Evolutionary conservation across 2,888 invertebrate species (phyloP), one percentile per base, ranked within the genome.

Genomic region (Hermaeophaga mercurialis): DNA sequence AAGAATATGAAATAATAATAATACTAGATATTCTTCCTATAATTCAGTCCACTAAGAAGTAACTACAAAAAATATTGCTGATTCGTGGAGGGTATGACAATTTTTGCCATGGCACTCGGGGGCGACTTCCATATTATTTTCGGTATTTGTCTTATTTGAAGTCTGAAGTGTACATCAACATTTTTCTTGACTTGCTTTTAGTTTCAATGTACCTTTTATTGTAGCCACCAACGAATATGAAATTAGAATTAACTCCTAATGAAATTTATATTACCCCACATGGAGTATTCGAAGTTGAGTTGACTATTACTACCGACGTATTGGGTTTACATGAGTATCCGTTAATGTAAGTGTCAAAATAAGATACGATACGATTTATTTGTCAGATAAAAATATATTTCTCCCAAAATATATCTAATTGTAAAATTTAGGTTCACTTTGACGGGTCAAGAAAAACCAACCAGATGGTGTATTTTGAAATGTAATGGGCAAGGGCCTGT

Each of bases 401-500:
- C 11, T 24, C 18, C 18, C 15, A 31, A 19, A 11, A 34, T 34
- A 34, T 14, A 22, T 22, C 22, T 7, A 6, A 12, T 5, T 34
- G 34, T 15, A 11, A 1, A 34, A 44, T 61, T 58, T 47, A 71
- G 70, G 47, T 67, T 70, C 33, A 63, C 59, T 7, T 50, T 69
- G 15, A 58, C 61, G 18, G 67, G 70, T 15, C 26, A 43, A 44
- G 43, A 56, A 41, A 8, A 33, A 18, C 6, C 62, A 61, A 12
- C 54, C 52, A 45, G 39, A 52, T 22, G 75, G 47, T 85, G 84
- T 58, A 75, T 74, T 11, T 76, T 86, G 36, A 71, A 71, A 5
- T 84, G 82, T 19, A 80, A 76, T 41, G 86, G 84, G 18, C 83
- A 86, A 66, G 86, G 88, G 1, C 88, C 89, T 0, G 85, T 88